Percentiles rank a stretch among this genome's conserved stretches.
Evolutionary conservation across 2,797 vertebrate genomes (phyloP).

Genomic region (Sebastes baramenuke): DNA sequence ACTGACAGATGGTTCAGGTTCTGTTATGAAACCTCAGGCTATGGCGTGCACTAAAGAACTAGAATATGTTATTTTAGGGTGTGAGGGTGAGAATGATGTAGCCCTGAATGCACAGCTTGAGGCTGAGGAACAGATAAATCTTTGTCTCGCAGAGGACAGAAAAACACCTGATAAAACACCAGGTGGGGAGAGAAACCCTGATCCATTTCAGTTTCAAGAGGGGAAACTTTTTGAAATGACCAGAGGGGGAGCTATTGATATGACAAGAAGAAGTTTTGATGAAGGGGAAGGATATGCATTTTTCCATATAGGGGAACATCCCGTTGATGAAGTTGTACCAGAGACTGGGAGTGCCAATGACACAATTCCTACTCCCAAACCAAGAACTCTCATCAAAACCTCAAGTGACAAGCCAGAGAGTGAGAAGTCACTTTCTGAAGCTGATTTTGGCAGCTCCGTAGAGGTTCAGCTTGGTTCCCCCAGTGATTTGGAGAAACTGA

Average conservation of each 20-base stretch:
- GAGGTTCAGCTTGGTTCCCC: slow-evolving; percentile 53
- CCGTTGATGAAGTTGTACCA: slow-evolving; percentile 53
- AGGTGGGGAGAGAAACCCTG: slow-evolving; percentile 84
- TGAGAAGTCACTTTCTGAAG: slow-evolving; percentile 24
- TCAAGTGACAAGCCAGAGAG: slow-evolving; percentile 28
- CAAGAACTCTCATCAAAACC: slow-evolving; percentile 19
- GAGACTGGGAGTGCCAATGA: slow-evolving; percentile 13
- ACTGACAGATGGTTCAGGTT: background rate
- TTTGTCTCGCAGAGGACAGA: slow-evolving; percentile 81
- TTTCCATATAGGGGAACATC: slow-evolving; percentile 86
- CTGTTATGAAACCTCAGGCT: background rate
- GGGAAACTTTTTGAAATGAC: slow-evolving; percentile 99
- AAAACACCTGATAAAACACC: slow-evolving; percentile 83
- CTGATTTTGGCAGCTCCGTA: slow-evolving; percentile 25
- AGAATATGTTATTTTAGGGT: slow-evolving; percentile 64
- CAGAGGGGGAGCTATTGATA: slow-evolving; percentile 96
- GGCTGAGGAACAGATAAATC: slow-evolving; percentile 84
- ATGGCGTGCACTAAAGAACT: slow-evolving; percentile 3
- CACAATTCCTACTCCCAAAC: slow-evolving; percentile 33
- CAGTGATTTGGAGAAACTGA: slow-evolving; percentile 35
- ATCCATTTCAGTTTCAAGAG: slow-evolving; percentile 96
- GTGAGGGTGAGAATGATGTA: slow-evolving; percentile 77
- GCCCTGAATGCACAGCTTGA: slow-evolving; percentile 82
- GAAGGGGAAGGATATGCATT: slow-evolving; percentile 88
- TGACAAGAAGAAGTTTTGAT: slow-evolving; percentile 90